Evolutionary conservation across 2,113 vertebrate genomes (phyloP).

Genomic region (Clarias gariepinus): DNA sequence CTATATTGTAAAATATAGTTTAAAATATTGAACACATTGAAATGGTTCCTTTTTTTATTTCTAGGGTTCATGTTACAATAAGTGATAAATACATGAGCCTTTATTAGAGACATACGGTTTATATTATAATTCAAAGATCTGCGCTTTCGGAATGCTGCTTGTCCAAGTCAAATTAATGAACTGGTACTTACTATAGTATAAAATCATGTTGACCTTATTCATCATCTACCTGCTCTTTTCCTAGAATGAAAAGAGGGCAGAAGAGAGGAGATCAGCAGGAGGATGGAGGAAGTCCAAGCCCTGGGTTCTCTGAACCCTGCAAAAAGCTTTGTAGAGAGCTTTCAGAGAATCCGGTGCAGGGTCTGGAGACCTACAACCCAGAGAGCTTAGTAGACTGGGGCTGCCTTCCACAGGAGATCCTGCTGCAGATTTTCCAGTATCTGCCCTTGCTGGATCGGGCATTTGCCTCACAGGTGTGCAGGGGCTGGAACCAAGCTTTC

Average conservation of each 20-base stretch:
- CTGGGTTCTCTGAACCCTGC: slow-evolving; percentile 7
- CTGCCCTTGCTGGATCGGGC: slow-evolving; percentile 92
- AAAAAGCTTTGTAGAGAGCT: slow-evolving; percentile 26
- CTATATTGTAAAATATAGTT: too few species aligned
- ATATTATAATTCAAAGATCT: too few species aligned
- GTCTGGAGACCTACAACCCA: neutral
- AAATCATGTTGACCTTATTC: neutral
- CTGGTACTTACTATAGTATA: neutral
- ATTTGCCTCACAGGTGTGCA: slow-evolving; percentile 92
- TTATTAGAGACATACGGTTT: too few species aligned
- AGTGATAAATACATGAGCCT: too few species aligned
- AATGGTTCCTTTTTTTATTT: too few species aligned
- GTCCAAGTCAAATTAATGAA: neutral
- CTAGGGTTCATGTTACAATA: too few species aligned
- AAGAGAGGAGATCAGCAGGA: slow-evolving; percentile 65
- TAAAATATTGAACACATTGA: too few species aligned
- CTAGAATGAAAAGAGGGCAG: slow-evolving; percentile 86
- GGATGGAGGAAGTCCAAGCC: slow-evolving; percentile 65
- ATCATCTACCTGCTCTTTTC: slow-evolving; percentile 6
- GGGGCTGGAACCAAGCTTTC: slow-evolving; percentile 91
- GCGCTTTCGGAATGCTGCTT: neutral
- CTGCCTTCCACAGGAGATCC: slow-evolving; percentile 86
- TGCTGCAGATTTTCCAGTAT: slow-evolving; percentile 92
- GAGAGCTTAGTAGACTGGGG: slow-evolving; percentile 77
- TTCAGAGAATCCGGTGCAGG: neutral